These are phyloP conservation scores for Xerus rutilus DNA, from an alignment of 2,797 vertebrate species.

Conservation along the genomic window DNA sequence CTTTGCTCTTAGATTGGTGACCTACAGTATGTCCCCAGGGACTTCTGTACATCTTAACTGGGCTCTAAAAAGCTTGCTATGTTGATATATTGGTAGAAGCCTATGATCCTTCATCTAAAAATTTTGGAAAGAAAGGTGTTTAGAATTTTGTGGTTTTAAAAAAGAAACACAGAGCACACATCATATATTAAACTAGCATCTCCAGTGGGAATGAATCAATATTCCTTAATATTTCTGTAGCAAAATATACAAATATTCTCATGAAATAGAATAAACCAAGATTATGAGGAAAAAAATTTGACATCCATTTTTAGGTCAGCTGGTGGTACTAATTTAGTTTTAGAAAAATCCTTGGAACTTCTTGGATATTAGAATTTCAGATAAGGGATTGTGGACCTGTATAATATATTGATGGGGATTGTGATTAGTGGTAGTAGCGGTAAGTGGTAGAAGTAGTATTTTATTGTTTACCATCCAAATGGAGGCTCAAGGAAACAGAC, in stretches of 20 bases:
- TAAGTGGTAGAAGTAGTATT: background rate
- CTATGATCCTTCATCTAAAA: background rate
- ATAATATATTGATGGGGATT: background rate
- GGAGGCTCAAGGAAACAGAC: background rate
- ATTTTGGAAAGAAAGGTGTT: background rate
- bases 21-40: background rate
- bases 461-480: background rate
- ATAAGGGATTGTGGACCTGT: background rate
- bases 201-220: background rate
- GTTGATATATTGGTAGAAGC: background rate
- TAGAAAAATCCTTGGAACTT: background rate
- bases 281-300: background rate
- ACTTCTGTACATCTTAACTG: background rate
- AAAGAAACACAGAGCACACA: background rate
- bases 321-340: background rate
- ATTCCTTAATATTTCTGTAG: background rate
- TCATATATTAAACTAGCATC: background rate
- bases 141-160: background rate
- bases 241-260: slow-evolving; percentile 18
- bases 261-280: background rate
- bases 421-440: background rate
- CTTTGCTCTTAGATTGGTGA: too few relatives aligned
- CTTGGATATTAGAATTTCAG: background rate
- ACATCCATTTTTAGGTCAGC: background rate
- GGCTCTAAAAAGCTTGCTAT: background rate